phyloP scores from a whole-genome alignment of 2,888 invertebrate genomes.

The Protodeltote pygarga region DNA sequence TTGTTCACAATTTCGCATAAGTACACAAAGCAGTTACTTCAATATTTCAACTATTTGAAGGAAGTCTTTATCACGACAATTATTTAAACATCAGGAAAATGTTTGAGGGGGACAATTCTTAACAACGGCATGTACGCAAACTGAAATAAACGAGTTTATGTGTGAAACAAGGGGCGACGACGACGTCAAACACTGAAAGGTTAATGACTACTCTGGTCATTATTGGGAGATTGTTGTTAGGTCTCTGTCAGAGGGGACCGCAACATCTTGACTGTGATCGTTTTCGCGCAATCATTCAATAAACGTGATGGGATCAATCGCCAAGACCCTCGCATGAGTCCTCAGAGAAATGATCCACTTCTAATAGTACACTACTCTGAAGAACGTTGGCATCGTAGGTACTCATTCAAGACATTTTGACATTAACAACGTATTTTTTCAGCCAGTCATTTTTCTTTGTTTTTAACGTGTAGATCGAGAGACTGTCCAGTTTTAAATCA shows the following conservation, averaged over 20 bases:
- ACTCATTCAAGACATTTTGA: neutral
- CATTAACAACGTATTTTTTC: too few relatives aligned
- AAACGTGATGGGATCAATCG: constrained; percentile 83
- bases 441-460: too few relatives aligned
- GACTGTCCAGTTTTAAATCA: constrained; percentile 58
- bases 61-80: constrained; percentile 34
- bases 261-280: constrained; percentile 72
- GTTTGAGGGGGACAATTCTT: constrained; percentile 2
- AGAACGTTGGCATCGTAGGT: constrained; percentile 19
- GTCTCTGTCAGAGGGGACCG: constrained; percentile 69
- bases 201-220: constrained; percentile 72
- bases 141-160: constrained; percentile 41
- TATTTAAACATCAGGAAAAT: constrained; percentile 32
- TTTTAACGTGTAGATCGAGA: too few relatives aligned
- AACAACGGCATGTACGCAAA: constrained; percentile 25
- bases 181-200: constrained; percentile 62
- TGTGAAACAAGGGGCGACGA: constrained; percentile 28
- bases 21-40: constrained; percentile 31
- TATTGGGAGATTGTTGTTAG: constrained; percentile 68
- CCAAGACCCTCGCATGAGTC: constrained; percentile 79
- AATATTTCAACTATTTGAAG: constrained; percentile 34
- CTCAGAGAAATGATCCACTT: constrained; percentile 80
- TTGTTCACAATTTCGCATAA: constrained; percentile 63
- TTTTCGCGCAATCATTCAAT: constrained; percentile 87
- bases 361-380: constrained; percentile 41